Conservation (phyloP, 2,797 vertebrate genomes). For the Tinamus major region DNA sequence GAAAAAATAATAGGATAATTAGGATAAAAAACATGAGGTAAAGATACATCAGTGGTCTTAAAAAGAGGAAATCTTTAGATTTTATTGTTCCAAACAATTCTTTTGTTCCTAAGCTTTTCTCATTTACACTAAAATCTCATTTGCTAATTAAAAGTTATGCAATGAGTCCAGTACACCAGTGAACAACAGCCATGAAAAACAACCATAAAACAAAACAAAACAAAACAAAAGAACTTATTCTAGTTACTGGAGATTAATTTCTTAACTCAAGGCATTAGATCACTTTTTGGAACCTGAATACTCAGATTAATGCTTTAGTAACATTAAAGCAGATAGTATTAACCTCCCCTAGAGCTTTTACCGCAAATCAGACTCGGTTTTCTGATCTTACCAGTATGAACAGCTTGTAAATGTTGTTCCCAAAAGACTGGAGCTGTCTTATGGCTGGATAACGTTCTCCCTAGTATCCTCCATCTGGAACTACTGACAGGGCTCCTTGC, state of each 20-base stretch:
- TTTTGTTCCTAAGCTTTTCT: neutral
- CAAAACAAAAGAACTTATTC: neutral
- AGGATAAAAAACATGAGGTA: neutral
- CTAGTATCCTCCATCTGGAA: slow-evolving; percentile 12
- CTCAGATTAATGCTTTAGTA: slow-evolving; percentile 48
- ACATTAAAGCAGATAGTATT: slow-evolving; percentile 57
- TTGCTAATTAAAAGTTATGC: neutral
- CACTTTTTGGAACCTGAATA: slow-evolving; percentile 27
- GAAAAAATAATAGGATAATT: neutral
- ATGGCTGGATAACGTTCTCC: slow-evolving; percentile 31
- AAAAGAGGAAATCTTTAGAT: neutral
- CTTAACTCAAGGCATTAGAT: slow-evolving; percentile 8
- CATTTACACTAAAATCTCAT: neutral
- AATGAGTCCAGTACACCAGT: neutral
- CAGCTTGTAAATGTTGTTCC: slow-evolving; percentile 68
- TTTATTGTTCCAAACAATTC: neutral
- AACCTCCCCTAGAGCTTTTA: slow-evolving; percentile 59
- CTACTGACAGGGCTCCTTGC: slow-evolving; percentile 50
- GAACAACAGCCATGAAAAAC: neutral
- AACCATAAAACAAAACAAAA: rapidly evolving
- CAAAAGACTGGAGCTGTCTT: slow-evolving; percentile 65
- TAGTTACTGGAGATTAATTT: slow-evolving; percentile 42
- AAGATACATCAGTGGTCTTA: rapidly evolving
- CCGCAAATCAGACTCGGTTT: slow-evolving; percentile 63
- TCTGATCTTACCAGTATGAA: slow-evolving; percentile 62